Base-by-base conservation (phyloP, 2,888 invertebrate species). In the Drosophila histrio region DNA sequence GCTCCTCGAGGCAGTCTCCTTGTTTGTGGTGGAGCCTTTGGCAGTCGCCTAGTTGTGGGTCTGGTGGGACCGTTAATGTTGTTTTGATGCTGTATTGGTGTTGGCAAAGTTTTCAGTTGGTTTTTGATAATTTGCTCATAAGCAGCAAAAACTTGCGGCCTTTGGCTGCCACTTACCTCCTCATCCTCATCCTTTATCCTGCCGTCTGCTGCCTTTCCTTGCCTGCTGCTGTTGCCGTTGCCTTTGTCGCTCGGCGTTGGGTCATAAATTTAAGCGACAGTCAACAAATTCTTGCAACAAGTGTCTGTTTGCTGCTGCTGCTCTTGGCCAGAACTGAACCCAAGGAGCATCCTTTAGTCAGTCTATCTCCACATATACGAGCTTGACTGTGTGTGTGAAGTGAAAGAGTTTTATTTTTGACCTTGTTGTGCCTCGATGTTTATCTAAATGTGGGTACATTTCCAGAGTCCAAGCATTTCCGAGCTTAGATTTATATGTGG, bases 271-370 rank as follows among this genome's bases (percentile, higher is more conserved):
- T 87, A 71, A 89, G 87, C 88, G 89, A 89, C 90, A 88, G 90
- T 90, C 90, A 89, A 91, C 91, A 91, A 91, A 90, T 90, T 88
- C 79, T 79, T 60, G 91, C 91, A 91, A 91, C 91, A 91, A 91
- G 91, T 91, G 89, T 85, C 80, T 87, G 53, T 64, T 61, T 43
- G 41, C 26, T 26, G 32, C 30, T 34, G 17, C 38, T 34, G 38
- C 24, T 53, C 36, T 56, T 49, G 62, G 60, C 47, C 34, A 63
- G 70, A 49, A 13, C 65, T 49, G 19, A 47, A 41, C 34, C 32
- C 32, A 44, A 36, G 47, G 22, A 47, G 46, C 57, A 39, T 53
- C 62, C 75, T 69, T 38, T 69, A 26, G 28, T 32, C 19, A 3
- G 46, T 67, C 46, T 61, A 39, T 52, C 47, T 32, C 9, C 34